These are phyloP conservation scores for Macaca mulatta DNA, from an alignment of 2,113 vertebrate species.

Conservation along the genomic window DNA sequence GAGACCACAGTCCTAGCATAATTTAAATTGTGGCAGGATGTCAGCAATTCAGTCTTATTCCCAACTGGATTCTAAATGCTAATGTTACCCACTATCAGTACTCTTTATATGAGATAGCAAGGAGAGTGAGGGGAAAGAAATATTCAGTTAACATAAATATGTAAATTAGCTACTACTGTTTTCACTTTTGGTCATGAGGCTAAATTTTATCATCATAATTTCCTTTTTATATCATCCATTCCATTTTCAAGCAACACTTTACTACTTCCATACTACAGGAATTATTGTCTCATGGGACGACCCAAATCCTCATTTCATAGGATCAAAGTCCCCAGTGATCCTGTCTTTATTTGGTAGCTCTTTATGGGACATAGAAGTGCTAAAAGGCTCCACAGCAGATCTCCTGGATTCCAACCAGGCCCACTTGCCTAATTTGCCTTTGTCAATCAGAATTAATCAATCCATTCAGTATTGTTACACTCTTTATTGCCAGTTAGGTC, in stretches of 20 bases:
- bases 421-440: not conserved
- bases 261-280: fast-evolving
- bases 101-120: not conserved
- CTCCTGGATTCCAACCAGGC: not conserved
- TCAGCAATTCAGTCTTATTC: not conserved
- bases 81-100: not conserved
- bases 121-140: not conserved
- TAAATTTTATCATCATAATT: not conserved
- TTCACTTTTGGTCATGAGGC: not conserved
- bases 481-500: not conserved
- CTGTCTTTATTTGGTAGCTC: not conserved
- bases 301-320: not conserved
- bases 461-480: not conserved
- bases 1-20: not conserved
- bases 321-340: not conserved
- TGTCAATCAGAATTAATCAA: conserved; percentile 45
- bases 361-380: not conserved
- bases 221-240: not conserved
- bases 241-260: not conserved
- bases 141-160: not conserved
- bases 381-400: not conserved
- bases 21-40: not conserved
- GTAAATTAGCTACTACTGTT: not conserved
- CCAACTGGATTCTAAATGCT: not conserved
- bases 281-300: not conserved